Evolutionary conservation across 2,888 invertebrate species (phyloP).

Genomic region (Acleris holmiana): DNA sequence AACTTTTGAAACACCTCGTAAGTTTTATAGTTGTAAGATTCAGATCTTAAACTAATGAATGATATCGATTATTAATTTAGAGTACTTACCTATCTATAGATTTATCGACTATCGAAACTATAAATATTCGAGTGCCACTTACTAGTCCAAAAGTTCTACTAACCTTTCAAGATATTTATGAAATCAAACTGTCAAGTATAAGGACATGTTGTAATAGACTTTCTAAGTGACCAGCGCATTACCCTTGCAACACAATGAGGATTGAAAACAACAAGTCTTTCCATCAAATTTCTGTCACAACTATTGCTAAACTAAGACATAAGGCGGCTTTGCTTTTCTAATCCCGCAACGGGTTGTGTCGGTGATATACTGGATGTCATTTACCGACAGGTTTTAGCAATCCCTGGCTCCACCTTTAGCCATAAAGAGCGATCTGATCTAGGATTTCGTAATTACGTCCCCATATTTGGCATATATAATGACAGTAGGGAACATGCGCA

Average conservation of each 20-base stretch:
- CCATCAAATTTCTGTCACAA: constrained; percentile 17
- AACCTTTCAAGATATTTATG: too few species aligned
- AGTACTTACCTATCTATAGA: too few species aligned
- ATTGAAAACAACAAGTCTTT: constrained; percentile 1
- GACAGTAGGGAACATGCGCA: constrained; percentile 21
- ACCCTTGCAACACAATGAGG: not conserved
- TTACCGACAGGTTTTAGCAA: constrained; percentile 22
- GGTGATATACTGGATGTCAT: constrained; percentile 35
- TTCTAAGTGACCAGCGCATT: not conserved
- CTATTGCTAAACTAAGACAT: constrained; percentile 15
- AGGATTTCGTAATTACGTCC: constrained; percentile 34
- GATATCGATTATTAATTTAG: too few species aligned
- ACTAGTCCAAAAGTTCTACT: too few species aligned
- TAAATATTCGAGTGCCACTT: too few species aligned
- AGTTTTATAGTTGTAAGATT: too few species aligned
- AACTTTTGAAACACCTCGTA: too few species aligned
- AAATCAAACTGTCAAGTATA: too few species aligned
- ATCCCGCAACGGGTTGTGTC: constrained; percentile 22
- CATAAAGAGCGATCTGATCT: constrained; percentile 17
- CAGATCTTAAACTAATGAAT: too few species aligned
- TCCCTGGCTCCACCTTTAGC: constrained; percentile 9
- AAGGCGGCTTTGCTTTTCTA: constrained; percentile 32
- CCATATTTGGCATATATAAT: constrained; percentile 34
- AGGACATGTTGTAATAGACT: not conserved
- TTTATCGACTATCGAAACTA: too few species aligned